Percentiles rank a stretch among this genome's conserved stretches.
phyloP scores from a whole-genome alignment of 2,888 invertebrate genomes.

The Caenorhabditis macrosperma region DNA sequence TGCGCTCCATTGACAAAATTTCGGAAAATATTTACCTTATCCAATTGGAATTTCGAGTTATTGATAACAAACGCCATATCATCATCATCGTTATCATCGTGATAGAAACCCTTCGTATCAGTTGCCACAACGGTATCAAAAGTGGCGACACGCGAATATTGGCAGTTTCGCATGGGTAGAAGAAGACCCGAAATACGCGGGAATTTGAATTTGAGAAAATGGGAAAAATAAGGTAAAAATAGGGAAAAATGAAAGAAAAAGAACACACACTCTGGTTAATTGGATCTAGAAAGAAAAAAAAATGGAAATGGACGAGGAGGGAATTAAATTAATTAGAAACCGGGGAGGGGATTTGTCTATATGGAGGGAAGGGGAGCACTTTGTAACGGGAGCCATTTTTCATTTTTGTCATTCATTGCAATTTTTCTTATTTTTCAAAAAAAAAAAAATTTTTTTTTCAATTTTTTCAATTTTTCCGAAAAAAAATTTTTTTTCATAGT shows the following conservation, averaged over 20 bases:
- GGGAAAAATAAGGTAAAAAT: neutral
- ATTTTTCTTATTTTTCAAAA: too few relatives aligned
- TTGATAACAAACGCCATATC: neutral
- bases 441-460: too few relatives aligned
- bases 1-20: too few relatives aligned
- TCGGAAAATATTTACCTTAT: conserved; percentile 5
- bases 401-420: too few relatives aligned
- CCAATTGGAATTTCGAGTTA: neutral
- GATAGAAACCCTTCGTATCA: too few relatives aligned
- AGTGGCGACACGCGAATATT: conserved; percentile 49
- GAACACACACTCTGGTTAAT: conserved; percentile 41
- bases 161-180: conserved; percentile 32
- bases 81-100: too few relatives aligned
- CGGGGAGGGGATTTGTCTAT: too few relatives aligned
- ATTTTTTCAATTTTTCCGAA: too few relatives aligned
- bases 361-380: too few relatives aligned
- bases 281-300: conserved; percentile 12
- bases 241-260: neutral
- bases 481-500: too few relatives aligned
- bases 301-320: neutral
- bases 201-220: neutral
- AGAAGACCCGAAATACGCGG: neutral
- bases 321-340: neutral
- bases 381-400: too few relatives aligned
- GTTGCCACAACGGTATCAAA: conserved; percentile 8